Conservation (phyloP, 1,140 invertebrate species). For the Leptopilina clavipes region DNA sequence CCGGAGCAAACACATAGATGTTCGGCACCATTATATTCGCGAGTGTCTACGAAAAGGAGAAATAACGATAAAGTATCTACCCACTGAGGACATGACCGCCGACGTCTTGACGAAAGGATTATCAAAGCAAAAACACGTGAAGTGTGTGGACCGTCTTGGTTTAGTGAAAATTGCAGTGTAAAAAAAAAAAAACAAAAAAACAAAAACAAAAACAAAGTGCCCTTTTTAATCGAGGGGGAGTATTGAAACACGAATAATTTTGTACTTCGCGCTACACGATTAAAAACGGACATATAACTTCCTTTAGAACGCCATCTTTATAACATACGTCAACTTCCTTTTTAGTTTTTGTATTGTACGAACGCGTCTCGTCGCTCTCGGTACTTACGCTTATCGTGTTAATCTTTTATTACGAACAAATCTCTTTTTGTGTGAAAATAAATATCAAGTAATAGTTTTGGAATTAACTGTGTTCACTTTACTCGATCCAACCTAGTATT, state of each 20-base stretch:
- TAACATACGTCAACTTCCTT: too few relatives aligned
- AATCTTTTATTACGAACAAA: too few relatives aligned
- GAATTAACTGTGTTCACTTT: background rate
- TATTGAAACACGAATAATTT: background rate
- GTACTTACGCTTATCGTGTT: too few relatives aligned
- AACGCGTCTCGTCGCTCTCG: too few relatives aligned
- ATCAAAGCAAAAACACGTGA: background rate
- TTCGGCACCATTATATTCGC: constrained; percentile 41
- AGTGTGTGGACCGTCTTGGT: constrained; percentile 12
- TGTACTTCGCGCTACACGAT: too few relatives aligned
- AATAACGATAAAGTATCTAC: constrained; percentile 38
- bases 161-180: background rate
- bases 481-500: too few relatives aligned
- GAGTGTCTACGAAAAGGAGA: constrained; percentile 39
- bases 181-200: too few relatives aligned
- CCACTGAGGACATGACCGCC: constrained; percentile 41
- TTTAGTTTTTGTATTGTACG: too few relatives aligned
- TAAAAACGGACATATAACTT: too few relatives aligned
- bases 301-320: too few relatives aligned
- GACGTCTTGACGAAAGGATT: constrained; percentile 27
- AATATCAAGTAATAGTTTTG: too few relatives aligned
- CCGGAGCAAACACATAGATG: constrained; percentile 39
- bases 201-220: background rate
- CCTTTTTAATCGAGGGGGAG: background rate
- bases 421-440: too few relatives aligned